A percentile compares a stretch with the other conserved stretches of the same genome.
These are phyloP conservation scores for Cephus spinipes DNA, from an alignment of 2,888 invertebrate genomes.

Conservation along the genomic window DNA sequence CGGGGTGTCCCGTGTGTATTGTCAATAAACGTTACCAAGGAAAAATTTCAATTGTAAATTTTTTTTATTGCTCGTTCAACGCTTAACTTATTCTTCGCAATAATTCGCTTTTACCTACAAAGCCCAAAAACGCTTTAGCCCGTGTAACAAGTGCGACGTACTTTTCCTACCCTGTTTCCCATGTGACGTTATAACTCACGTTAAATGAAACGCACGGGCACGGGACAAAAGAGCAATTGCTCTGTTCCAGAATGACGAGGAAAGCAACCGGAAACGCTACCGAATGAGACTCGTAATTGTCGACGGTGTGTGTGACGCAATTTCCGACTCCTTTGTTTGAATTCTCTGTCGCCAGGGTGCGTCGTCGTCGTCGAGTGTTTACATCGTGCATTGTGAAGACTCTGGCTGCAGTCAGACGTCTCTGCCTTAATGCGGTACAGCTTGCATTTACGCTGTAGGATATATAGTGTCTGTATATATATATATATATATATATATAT, in stretches of 20 bases:
- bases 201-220: too few species aligned
- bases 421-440: too few species aligned
- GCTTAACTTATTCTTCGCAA: not conserved
- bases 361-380: too few species aligned
- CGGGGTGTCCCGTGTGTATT: not conserved
- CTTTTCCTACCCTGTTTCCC: not conserved
- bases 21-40: not conserved
- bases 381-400: too few species aligned
- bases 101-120: not conserved
- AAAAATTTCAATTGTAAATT: not conserved
- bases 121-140: not conserved
- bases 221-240: too few species aligned
- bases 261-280: not conserved
- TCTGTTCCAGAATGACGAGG: too few species aligned
- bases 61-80: not conserved
- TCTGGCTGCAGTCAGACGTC: too few species aligned
- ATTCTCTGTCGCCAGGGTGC: not conserved
- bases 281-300: conserved; percentile 4
- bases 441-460: too few species aligned
- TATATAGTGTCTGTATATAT: too few species aligned
- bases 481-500: too few species aligned
- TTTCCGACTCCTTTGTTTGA: not conserved
- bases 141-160: not conserved
- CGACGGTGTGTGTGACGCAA: conserved; percentile 3
- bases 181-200: too few species aligned